Base-by-base conservation (phyloP, 1,140 invertebrate genomes). In the Drosophila pectinifera region DNA sequence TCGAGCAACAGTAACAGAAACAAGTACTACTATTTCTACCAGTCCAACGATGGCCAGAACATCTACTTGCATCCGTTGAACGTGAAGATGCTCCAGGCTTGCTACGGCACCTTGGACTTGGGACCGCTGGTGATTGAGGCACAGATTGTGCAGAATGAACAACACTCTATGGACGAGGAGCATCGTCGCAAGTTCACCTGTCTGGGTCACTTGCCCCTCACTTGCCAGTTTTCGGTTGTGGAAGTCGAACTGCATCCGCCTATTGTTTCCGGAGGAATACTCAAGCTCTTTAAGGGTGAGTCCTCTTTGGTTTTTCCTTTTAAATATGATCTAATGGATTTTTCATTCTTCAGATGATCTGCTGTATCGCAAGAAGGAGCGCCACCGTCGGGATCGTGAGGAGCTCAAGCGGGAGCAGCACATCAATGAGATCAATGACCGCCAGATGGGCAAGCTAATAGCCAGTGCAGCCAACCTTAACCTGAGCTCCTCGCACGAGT, bases 51-150 rank as follows among this genome's bases (percentile, higher is more conserved):
- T 93, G 98, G 98, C 1, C 98, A 98, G 92, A 96, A 98, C 90
- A 95, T 99, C 26, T 99, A 97, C 92, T 92, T 99, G 46, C 97
- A 99, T 93, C 95, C 97, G 4, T 92, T 99, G 73, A 99, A 99
- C 93, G 95, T 97, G 3, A 95, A 96, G 53, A 98, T 99, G 95
- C 92, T 99, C 69, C 96, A 97, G 84, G 94, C 95, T 45, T 95
- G 97, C 46, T 99, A 98, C 93, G 97, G 97, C 16, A 94, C 94
- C 45, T 93, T 99, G 46, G 95, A 97, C 64, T 93, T 95, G 42
- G 96, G 96, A 64, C 98, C 98, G 0, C 92, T 93, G n/a, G 85
- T 93, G 8, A 95, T 99, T 46, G 93, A 91, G 0, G 96, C 96
- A 5, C 93, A 93, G 63, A 95, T 99, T 48, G 90, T 99, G 3